Evolutionary conservation across 2,888 invertebrate species (phyloP), one percentile per base, ranked within the genome.

Genomic region (Oscheius sp.): DNA sequence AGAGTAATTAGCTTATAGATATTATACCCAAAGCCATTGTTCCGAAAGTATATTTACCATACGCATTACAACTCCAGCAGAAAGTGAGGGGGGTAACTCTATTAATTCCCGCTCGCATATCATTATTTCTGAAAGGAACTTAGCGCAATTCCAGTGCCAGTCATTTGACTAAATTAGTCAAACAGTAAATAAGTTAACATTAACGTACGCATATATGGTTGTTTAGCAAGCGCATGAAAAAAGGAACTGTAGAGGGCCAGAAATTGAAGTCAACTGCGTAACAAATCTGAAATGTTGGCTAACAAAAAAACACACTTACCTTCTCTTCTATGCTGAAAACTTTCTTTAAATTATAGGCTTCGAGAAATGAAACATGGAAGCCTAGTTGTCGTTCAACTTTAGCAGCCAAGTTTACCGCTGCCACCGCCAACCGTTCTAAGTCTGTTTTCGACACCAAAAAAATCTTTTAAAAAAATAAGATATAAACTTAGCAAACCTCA

Each of bases 181-280:
- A 26, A 6, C 17, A 14, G 9, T 12, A 32, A 1, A 26, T 17
- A 5, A 5, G 5, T 12, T 2, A 38, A 38, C 24, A 1, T 8
- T 4, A 28, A 44, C 45, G 17, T 26, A 61, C 63, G n/a, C 63
- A 64, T 9, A 49, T 26, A 14, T 33, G 14, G 22, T 1, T 33
- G 8, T 38, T 24, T 4, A 64, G 50, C 17, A 64, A 26, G 12
- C 63, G 50, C 63, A 49, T 64, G 50, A 64, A 64, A 24, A 50
- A 38, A 14, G 51, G 49, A 4, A 51, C 9, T 17, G 63, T 64
- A n/a, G 63, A 24, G 4, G 63, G 63, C 50, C 49, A 64, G 6
- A 64, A 38, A 6, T 12, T 22, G 36, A 50, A 64, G 2, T 36
- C 26, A 17, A 51, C 30, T 17, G 38, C 28, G 9, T 33, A 22